Base-by-base conservation (phyloP, 2,888 invertebrate species). In the Gastrophysa polygoni region DNA sequence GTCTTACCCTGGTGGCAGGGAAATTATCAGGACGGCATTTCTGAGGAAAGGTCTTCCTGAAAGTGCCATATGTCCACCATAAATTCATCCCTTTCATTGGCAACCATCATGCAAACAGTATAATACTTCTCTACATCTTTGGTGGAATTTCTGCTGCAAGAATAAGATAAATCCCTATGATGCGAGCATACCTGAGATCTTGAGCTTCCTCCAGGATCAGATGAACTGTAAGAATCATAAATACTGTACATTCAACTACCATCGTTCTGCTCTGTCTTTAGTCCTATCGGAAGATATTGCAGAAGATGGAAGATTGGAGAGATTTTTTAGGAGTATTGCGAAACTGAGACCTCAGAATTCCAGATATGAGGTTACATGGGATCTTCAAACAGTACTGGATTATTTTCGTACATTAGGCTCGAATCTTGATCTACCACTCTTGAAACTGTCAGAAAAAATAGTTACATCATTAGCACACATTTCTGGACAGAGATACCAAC, bases 361-460 rank as follows among this genome's bases (percentile, higher is more conserved):
- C 7, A 66, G 57, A 60, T 70, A 75, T 59, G 61, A 71, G 44
- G 11, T 11, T 17, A 73, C 62, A 0, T 77, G 76, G 74, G 68
- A 77, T 51, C 72, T 73, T 1, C 18, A 57, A 17, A 16, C 43
- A 14, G 55, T 66, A 1, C 18, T 66, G 21, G 24, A 46, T 20
- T 60, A 32, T 44, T 18, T 60, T 20, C 14, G 16, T 7, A 54
- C 10, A 17, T 46, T 20, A 21, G 6, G 24, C 21, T 24, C 48
- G 21, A 48, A 48, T 14, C n/a, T 14, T 11, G 18, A 14, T 34
- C 32, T 24, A 52, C 18, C 52, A n/a, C 29, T 54, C 2, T 2
- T 24, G 6, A n/a, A 38, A 10, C 21, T 48, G n/a, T 34, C 55
- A 38, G 38, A 55, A 51, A 29, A 55, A 11, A 28, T 64, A 24